phyloP scores from a whole-genome alignment of 2,888 invertebrate genomes.

The Apotomis capreana region DNA sequence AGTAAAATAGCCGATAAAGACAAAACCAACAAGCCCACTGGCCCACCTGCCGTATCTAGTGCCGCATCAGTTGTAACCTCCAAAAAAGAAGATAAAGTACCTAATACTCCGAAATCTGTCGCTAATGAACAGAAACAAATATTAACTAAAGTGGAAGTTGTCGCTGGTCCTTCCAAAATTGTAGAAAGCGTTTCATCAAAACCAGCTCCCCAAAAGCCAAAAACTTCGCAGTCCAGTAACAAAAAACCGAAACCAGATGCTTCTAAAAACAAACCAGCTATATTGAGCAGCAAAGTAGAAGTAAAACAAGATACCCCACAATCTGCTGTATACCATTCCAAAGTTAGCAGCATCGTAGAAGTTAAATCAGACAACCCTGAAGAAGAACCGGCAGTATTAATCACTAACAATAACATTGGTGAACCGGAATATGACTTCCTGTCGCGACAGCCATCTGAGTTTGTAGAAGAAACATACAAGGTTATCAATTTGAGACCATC shows the following conservation, averaged over 20 bases:
- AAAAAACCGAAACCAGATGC: slow-evolving; percentile 63
- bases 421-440: slow-evolving; percentile 93
- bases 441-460: slow-evolving; percentile 92
- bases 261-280: slow-evolving; percentile 69
- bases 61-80: slow-evolving; percentile 71
- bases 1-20: slow-evolving; percentile 73
- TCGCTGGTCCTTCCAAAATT: slow-evolving; percentile 79
- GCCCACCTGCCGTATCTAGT: slow-evolving; percentile 68
- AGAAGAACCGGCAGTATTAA: slow-evolving; percentile 84
- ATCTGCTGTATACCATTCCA: slow-evolving; percentile 63
- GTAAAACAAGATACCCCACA: slow-evolving; percentile 72
- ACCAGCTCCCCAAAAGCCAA: slow-evolving; percentile 59
- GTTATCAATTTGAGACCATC: slow-evolving; percentile 91
- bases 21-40: slow-evolving; percentile 69
- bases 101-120: slow-evolving; percentile 74
- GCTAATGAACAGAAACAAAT: slow-evolving; percentile 76
- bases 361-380: slow-evolving; percentile 72
- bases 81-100: slow-evolving; percentile 76
- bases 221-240: slow-evolving; percentile 58
- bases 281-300: slow-evolving; percentile 78
- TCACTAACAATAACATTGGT: slow-evolving; percentile 88
- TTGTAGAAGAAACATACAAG: slow-evolving; percentile 93
- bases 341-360: slow-evolving; percentile 83
- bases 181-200: slow-evolving; percentile 68
- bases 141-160: slow-evolving; percentile 82